A percentile compares a stretch with the other conserved stretches of the same genome.
phyloP scores from a whole-genome alignment of 2,888 invertebrate species.

The Acanthopleura granulata region DNA sequence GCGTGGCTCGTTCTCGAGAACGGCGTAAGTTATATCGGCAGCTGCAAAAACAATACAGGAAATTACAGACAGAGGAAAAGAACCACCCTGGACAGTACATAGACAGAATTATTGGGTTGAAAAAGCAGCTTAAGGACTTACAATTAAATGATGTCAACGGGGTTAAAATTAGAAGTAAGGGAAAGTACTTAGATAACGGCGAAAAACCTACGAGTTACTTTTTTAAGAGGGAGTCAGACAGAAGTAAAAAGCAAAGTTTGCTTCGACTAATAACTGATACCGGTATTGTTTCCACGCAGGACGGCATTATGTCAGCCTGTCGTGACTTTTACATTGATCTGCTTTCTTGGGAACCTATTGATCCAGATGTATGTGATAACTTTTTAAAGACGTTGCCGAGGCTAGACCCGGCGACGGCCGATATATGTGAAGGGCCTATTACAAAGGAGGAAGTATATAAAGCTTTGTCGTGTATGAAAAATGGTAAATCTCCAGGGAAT shows the following conservation, averaged over 20 bases:
- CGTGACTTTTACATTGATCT: slow-evolving; percentile 20
- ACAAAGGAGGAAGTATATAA: slow-evolving; percentile 5
- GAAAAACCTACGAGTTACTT: not conserved
- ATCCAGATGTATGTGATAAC: slow-evolving; percentile 10
- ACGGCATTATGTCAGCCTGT: slow-evolving; percentile 19
- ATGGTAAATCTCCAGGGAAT: slow-evolving; percentile 33
- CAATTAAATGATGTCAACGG: not conserved
- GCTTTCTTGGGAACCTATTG: slow-evolving; percentile 19
- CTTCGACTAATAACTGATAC: not conserved
- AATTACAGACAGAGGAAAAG: not conserved
- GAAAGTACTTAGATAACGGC: not conserved
- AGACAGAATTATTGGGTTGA: not conserved
- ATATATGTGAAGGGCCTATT: slow-evolving; percentile 25
- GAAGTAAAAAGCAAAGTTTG: not conserved
- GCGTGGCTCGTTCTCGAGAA: not conserved
- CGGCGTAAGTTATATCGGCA: not conserved
- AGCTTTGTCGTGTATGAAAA: slow-evolving; percentile 28
- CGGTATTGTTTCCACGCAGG: not conserved
- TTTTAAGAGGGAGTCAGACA: not conserved
- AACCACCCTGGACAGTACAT: not conserved
- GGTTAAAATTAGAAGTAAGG: not conserved
- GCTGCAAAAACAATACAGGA: not conserved
- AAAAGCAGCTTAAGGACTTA: not conserved
- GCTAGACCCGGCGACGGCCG: slow-evolving; percentile 8
- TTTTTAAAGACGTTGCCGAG: slow-evolving; percentile 24